phyloP scores from a whole-genome alignment of 2,888 invertebrate genomes.

The Zygothrica quintamaculata region DNA sequence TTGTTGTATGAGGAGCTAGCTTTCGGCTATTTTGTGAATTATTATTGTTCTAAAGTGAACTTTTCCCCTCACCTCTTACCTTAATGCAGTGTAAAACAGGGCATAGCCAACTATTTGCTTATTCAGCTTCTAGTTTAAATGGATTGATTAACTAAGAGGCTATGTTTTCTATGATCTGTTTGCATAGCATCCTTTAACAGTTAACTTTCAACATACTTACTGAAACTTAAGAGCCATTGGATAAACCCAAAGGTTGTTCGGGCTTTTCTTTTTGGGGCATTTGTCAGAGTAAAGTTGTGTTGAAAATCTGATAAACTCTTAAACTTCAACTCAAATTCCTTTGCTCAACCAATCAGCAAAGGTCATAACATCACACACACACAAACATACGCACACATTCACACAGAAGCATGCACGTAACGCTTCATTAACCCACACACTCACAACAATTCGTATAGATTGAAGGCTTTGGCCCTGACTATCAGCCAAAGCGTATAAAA shows the following conservation, averaged over 20 bases:
- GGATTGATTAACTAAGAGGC: too few species aligned
- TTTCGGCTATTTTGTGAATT: constrained; percentile 72
- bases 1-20: constrained; percentile 20
- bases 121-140: too few species aligned
- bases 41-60: constrained; percentile 69
- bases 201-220: constrained; percentile 15
- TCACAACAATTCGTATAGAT: constrained; percentile 39
- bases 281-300: constrained; percentile 32
- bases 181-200: not conserved
- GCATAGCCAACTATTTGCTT: not conserved
- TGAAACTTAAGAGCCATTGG: constrained; percentile 33
- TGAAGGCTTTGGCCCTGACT: constrained; percentile 46
- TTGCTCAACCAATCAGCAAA: constrained; percentile 45
- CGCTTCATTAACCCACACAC: constrained; percentile 61
- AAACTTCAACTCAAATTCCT: constrained; percentile 16
- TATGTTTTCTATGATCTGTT: too few species aligned
- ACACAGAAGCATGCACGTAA: constrained; percentile 18
- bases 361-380: constrained; percentile 41
- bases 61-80: constrained; percentile 23
- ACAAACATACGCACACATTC: constrained; percentile 8
- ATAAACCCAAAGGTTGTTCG: constrained; percentile 6
- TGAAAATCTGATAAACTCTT: constrained; percentile 9
- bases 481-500: constrained; percentile 18
- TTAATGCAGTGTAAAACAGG: not conserved
- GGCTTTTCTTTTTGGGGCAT: constrained; percentile 15